These are phyloP conservation scores for Epistrophella euchroma DNA, from an alignment of 2,888 invertebrate genomes.

Conservation along the genomic window DNA sequence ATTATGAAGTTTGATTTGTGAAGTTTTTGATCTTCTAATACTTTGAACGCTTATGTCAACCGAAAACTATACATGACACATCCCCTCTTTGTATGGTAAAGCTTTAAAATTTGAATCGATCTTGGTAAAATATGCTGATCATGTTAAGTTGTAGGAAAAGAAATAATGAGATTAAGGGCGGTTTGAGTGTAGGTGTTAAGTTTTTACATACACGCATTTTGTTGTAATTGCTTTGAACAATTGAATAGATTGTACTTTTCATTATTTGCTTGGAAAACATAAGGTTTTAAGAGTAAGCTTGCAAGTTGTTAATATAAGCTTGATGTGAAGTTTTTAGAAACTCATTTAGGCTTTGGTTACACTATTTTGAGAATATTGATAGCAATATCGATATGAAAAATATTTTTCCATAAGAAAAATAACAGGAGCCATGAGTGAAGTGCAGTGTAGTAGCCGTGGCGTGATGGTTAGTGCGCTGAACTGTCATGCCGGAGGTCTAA, in stretches of 20 bases:
- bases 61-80: constrained; percentile 40
- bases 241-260: background rate
- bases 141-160: background rate
- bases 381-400: too few relatives aligned
- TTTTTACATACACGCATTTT: background rate
- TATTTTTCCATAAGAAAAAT: too few relatives aligned
- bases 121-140: background rate
- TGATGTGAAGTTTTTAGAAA: too few relatives aligned
- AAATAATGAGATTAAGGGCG: constrained; percentile 46
- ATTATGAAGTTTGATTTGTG: constrained; percentile 37
- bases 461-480: too few relatives aligned
- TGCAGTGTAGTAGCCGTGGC: too few relatives aligned
- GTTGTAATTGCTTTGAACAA: background rate
- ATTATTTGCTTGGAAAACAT: background rate
- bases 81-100: constrained; percentile 33
- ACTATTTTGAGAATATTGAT: too few relatives aligned
- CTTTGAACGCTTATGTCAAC: constrained; percentile 41
- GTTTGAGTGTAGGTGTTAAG: constrained; percentile 6
- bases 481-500: too few relatives aligned
- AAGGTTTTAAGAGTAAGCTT: background rate
- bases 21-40: constrained; percentile 34
- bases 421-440: too few relatives aligned
- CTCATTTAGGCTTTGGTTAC: too few relatives aligned
- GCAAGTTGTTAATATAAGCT: background rate
- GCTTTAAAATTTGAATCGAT: background rate